Base-by-base conservation (phyloP, 1,140 invertebrate genomes). In the Drosophila simulans region DNA sequence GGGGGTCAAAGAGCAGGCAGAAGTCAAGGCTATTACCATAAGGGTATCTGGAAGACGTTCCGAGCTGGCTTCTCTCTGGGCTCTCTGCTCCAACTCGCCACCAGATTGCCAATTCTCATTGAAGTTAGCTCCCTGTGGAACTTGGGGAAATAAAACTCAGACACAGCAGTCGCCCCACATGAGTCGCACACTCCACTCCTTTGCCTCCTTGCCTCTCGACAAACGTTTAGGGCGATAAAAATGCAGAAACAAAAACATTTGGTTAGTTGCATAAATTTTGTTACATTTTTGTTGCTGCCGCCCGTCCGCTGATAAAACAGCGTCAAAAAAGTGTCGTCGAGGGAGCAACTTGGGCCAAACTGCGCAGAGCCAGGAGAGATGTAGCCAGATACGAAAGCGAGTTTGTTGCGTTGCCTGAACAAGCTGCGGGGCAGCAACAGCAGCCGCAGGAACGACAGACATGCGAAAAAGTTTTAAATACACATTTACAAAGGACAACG, bases 231-330 rank as follows among this genome's bases (percentile, higher is more conserved):
- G 64, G 70, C 77, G 78, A 86, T 86, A 86, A 86, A 86, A 86
- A 75, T 68, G 80, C 73, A 71, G 80, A 72, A 59, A 64, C 54
- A 82, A 62, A 86, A 84, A 88, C 68, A 88, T 89, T 80, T 88
- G 79, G 80, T 77, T 88, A 80, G 84, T 89, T 89, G 84, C 80
- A 88, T 88, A 89, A 89, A 88, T 89, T 89, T 77, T 34, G 65
- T 63, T 59, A 51, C 59, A 15, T 64, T 45, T 17, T 57, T 46
- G 53, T 35, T 68, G 37, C 13, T 25, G 72, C 46, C 57, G 73
- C 53, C 46, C 64, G 43, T 63, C 57, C 71, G 73, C 81, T 80
- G 77, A 80, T 80, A 80, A 80, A 80, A 75, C 51, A 73, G 75
- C 83, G 70, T 64, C 83, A 76, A 76, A 88, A 89, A 89, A 88